A percentile compares a stretch with the other conserved stretches of the same genome.
These are phyloP conservation scores for Macrobrachium nipponense DNA, from an alignment of 1,140 invertebrate genomes.

Conservation along the genomic window DNA sequence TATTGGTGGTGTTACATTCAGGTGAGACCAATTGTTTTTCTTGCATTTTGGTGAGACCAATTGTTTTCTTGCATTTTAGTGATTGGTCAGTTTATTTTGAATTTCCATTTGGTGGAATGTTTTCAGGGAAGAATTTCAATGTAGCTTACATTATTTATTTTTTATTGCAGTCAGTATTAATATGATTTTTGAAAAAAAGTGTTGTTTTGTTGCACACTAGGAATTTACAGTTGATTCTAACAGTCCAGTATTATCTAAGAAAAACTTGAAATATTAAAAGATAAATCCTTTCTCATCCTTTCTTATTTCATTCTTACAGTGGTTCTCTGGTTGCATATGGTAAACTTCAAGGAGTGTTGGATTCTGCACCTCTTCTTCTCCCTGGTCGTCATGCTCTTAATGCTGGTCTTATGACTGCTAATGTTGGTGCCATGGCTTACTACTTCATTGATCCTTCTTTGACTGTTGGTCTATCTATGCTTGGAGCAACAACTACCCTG, in stretches of 20 bases:
- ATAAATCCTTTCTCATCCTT: not conserved
- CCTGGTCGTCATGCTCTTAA: slow-evolving; percentile 88
- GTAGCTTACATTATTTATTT: not conserved
- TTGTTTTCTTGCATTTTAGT: too few species aligned
- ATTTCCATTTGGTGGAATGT: not conserved
- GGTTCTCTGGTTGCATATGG: slow-evolving; percentile 91
- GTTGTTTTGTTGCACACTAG: too few species aligned
- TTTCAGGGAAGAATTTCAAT: not conserved
- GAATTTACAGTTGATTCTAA: too few species aligned
- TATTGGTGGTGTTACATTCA: slow-evolving; percentile 91
- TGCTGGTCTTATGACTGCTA: slow-evolving; percentile 76
- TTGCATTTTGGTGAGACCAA: too few species aligned
- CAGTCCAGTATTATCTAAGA: too few species aligned
- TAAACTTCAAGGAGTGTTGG: slow-evolving; percentile 86
- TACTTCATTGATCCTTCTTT: slow-evolving; percentile 77
- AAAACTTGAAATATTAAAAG: not conserved
- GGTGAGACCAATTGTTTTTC: slow-evolving; percentile 65
- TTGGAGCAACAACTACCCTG: slow-evolving; percentile 80
- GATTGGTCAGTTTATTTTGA: not conserved
- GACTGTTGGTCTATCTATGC: slow-evolving; percentile 75
- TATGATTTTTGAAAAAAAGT: too few species aligned
- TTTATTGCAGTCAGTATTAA: not conserved
- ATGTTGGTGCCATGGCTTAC: slow-evolving; percentile 79
- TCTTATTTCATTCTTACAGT: slow-evolving; percentile 70
- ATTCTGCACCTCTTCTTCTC: slow-evolving; percentile 82